Conservation (phyloP, 2,888 invertebrate species). For the Halictus quadricinctus region DNA sequence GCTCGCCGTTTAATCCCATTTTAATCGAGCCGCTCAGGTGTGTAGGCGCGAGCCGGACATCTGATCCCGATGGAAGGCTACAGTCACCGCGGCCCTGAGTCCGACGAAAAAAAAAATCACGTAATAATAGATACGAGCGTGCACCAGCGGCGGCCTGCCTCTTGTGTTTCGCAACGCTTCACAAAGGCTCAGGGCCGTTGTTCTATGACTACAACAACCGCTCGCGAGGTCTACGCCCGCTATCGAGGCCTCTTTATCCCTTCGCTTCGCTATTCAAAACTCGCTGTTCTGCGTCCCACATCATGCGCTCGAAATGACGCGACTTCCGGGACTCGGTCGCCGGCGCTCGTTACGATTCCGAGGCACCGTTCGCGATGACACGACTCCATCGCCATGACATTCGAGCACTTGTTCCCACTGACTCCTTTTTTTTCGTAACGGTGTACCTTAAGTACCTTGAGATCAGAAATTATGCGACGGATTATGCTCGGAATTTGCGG, state of each 20-base stretch:
- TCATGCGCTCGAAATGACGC: conserved; percentile 30
- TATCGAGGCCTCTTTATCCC: conserved; percentile 65
- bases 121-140: conserved; percentile 69
- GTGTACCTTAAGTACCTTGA: background rate
- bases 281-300: conserved; percentile 30
- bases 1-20: conserved; percentile 57
- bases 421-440: background rate
- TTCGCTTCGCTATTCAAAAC: conserved; percentile 40
- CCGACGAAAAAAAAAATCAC: conserved; percentile 35
- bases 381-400: background rate
- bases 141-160: conserved; percentile 53
- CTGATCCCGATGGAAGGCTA: conserved; percentile 67
- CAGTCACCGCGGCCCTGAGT: conserved; percentile 58
- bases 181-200: conserved; percentile 72
- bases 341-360: conserved; percentile 13
- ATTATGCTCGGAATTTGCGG: too few species aligned
- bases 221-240: conserved; percentile 70
- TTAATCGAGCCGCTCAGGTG: conserved; percentile 51
- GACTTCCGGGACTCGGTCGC: conserved; percentile 33
- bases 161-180: conserved; percentile 67
- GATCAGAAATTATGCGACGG: too few species aligned
- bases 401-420: background rate
- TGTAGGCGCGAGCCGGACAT: conserved; percentile 58
- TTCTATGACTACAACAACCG: conserved; percentile 56
- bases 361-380: conserved; percentile 12